Evolutionary conservation across 2,888 invertebrate genomes (phyloP).

Genomic region (Resseliella maxima): DNA sequence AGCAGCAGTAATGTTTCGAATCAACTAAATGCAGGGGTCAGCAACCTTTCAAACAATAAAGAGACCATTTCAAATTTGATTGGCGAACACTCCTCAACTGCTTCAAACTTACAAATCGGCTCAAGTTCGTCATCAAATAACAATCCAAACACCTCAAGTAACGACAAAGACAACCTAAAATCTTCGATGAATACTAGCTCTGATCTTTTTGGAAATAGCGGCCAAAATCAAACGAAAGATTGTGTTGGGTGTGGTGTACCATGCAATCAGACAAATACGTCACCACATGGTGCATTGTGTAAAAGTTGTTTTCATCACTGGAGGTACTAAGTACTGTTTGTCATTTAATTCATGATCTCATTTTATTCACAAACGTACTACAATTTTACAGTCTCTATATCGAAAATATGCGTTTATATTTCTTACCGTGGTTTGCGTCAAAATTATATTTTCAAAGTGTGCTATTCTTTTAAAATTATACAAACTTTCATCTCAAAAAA

Average conservation of each 20-base stretch:
- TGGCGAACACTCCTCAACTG: neutral
- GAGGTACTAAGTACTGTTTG: conserved; percentile 73
- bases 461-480: no score
- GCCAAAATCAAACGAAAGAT: conserved; percentile 58
- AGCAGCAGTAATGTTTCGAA: conserved; percentile 19
- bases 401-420: neutral
- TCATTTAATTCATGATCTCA: neutral
- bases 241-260: conserved; percentile 76
- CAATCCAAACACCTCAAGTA: neutral
- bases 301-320: conserved; percentile 87
- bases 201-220: neutral
- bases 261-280: conserved; percentile 79
- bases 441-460: neutral
- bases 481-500: neutral
- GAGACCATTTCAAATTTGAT: neutral
- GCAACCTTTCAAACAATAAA: neutral
- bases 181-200: neutral
- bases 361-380: conserved; percentile 31
- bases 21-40: neutral
- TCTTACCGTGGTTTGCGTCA: neutral
- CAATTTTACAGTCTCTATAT: neutral
- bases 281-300: conserved; percentile 83
- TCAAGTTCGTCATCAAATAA: neutral
- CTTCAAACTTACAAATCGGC: neutral
- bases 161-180: conserved; percentile 10